phyloP scores from a whole-genome alignment of 2,113 vertebrate species.

The mouse (Mus musculus) region DNA sequence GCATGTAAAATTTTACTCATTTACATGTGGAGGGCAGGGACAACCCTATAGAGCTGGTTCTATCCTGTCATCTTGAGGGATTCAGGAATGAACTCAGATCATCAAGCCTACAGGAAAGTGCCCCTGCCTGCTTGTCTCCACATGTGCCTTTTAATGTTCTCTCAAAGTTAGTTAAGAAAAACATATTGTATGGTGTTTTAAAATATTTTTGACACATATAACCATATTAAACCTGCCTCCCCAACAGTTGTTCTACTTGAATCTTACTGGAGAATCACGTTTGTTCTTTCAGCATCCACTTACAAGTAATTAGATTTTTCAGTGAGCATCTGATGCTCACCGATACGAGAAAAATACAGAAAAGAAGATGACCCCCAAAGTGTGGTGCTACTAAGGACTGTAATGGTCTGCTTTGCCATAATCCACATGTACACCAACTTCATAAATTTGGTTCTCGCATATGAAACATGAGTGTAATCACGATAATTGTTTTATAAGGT shows the following conservation, averaged over 20 bases:
- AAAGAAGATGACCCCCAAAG: background rate
- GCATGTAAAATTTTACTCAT: background rate
- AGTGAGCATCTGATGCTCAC: background rate
- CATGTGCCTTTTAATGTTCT: too few relatives aligned
- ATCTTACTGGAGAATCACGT: background rate
- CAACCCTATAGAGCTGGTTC: background rate
- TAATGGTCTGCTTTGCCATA: accelerated
- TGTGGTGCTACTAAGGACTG: background rate
- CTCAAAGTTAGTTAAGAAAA: constrained; percentile 6
- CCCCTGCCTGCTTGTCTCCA: too few relatives aligned
- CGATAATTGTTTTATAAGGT: background rate
- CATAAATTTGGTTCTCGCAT: background rate
- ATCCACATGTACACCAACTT: background rate
- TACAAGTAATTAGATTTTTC: background rate
- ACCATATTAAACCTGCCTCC: background rate
- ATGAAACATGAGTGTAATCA: background rate
- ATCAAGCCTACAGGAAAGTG: background rate
- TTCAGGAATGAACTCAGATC: background rate
- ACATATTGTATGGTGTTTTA: background rate
- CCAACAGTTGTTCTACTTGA: background rate
- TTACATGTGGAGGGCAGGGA: background rate
- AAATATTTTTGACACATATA: background rate
- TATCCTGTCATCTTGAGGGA: background rate
- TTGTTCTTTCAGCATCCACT: background rate
- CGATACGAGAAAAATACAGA: background rate